Evolutionary conservation across 2,888 invertebrate genomes (phyloP).

Genomic region (Caradrina kadenii): DNA sequence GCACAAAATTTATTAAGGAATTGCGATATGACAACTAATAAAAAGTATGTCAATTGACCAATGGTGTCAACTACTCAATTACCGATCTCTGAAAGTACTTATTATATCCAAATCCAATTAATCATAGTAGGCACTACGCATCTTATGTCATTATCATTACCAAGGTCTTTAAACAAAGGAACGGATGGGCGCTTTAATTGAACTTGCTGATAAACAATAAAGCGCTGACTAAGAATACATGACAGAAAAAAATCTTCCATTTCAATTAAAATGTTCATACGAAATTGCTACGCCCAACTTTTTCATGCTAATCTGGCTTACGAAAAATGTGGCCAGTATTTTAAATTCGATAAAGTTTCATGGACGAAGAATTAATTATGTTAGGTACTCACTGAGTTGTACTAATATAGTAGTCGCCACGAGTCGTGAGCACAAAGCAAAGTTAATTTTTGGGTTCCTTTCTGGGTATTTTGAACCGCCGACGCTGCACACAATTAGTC

Average conservation of each 20-base stretch:
- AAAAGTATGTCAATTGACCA: too few species aligned
- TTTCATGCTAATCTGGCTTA: neutral
- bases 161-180: conserved; percentile 42
- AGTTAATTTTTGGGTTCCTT: too few species aligned
- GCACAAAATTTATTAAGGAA: too few species aligned
- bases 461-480: too few species aligned
- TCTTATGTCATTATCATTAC: conserved; percentile 46
- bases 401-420: too few species aligned
- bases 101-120: conserved; percentile 32
- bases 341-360: conserved; percentile 13
- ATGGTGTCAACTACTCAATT: neutral
- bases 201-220: conserved; percentile 8
- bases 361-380: conserved; percentile 2
- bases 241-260: neutral
- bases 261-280: conserved; percentile 15
- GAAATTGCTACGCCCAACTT: conserved; percentile 11
- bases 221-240: conserved; percentile 6
- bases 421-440: too few species aligned
- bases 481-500: too few species aligned
- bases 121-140: conserved; percentile 7
- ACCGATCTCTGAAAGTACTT: conserved; percentile 16
- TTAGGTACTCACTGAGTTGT: neutral
- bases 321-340: conserved; percentile 8
- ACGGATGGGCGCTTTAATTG: conserved; percentile 29
- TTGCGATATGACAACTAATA: too few species aligned